phyloP scores from a whole-genome alignment of 2,888 invertebrate genomes.

The Allolobophora icterica region DNA sequence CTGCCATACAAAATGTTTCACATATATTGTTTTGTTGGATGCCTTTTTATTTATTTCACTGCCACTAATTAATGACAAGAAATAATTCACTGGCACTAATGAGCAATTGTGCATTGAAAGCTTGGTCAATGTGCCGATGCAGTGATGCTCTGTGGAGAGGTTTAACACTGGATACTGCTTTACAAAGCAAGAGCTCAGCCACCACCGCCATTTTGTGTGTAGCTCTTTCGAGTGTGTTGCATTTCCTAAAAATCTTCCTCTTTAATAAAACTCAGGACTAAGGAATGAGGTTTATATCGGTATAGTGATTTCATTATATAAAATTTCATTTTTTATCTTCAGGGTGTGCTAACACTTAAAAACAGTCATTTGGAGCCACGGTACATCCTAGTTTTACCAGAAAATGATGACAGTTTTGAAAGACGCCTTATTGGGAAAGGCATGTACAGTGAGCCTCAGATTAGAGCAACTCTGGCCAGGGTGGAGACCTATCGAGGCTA shows the following conservation, averaged over 20 bases:
- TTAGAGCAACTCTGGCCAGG: conserved; percentile 55
- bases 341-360: conserved; percentile 12
- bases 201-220: background rate
- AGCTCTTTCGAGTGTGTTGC: background rate
- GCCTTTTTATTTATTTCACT: background rate
- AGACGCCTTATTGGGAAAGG: conserved; percentile 56
- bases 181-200: no score
- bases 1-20: no score
- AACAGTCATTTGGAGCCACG: conserved; percentile 59
- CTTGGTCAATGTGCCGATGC: background rate
- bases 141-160: background rate
- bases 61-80: background rate
- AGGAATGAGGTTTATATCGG: background rate
- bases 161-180: no score
- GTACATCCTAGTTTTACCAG: conserved; percentile 62
- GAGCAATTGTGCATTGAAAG: background rate
- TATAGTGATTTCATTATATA: background rate
- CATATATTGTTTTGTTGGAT: background rate
- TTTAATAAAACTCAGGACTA: background rate
- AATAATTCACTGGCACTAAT: no score
- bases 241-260: background rate
- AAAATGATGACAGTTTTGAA: conserved; percentile 55
- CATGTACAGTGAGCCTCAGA: conserved; percentile 57
- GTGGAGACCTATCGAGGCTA: conserved; percentile 58
- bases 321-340: background rate